Conservation (phyloP, 1,140 invertebrate genomes). For the Carcinoscorpius rotundicauda region DNA sequence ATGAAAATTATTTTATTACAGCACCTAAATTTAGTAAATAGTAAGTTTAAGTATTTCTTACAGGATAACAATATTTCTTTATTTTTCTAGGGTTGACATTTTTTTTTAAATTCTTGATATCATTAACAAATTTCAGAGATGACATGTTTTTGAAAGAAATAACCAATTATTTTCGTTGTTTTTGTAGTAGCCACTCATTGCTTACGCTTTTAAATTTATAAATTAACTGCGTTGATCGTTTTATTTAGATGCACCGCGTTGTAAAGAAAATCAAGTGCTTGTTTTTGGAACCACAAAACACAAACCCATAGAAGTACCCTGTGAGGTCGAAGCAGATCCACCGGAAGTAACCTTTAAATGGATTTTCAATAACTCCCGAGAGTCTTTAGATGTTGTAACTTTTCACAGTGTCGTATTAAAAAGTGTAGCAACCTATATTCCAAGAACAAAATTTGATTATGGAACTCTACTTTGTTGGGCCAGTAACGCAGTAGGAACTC, state of each 20-base stretch:
- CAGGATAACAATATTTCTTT: no score
- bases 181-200: no score
- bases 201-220: no score
- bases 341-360: conserved; percentile 62
- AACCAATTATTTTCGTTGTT: no score
- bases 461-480: conserved; percentile 39
- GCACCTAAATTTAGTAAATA: no score
- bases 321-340: conserved; percentile 78
- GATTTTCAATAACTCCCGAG: conserved; percentile 85
- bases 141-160: no score
- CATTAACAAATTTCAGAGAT: no score
- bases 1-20: no score
- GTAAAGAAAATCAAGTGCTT: conserved; percentile 60
- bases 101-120: no score
- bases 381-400: conserved; percentile 50
- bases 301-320: conserved; percentile 73
- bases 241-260: conserved; percentile 64
- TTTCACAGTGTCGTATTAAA: conserved; percentile 38
- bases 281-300: conserved; percentile 79
- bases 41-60: no score
- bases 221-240: no score
- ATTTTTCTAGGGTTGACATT: no score
- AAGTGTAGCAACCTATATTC: conserved; percentile 52
- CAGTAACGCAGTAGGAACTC: conserved; percentile 18
- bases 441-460: conserved; percentile 49